Evolutionary conservation across 2,888 invertebrate species (phyloP).

Genomic region (Marronus borbonicus): DNA sequence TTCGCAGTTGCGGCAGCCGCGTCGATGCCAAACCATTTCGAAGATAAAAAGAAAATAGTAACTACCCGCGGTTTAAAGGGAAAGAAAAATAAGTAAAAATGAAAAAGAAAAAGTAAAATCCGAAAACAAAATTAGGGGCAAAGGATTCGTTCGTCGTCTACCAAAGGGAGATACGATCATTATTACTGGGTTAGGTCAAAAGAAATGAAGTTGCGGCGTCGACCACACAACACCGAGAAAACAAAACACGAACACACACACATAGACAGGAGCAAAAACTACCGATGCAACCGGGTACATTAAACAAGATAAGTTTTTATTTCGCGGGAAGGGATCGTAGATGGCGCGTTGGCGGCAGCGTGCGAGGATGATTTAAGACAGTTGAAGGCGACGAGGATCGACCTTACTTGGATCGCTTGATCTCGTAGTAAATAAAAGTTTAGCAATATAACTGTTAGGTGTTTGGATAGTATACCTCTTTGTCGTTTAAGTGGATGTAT

Average conservation of each 20-base stretch:
- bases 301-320: constrained; percentile 13
- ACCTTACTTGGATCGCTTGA: constrained; percentile 17
- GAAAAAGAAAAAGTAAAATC: neutral
- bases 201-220: neutral
- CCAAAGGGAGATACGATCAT: neutral
- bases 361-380: constrained; percentile 22
- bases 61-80: neutral
- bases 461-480: neutral
- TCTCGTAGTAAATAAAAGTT: constrained; percentile 27
- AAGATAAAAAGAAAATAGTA: neutral
- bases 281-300: neutral
- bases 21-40: neutral
- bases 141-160: neutral
- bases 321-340: neutral
- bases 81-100: neutral
- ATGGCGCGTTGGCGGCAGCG: constrained; percentile 8
- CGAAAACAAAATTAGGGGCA: neutral
- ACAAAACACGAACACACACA: neutral
- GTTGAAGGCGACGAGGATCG: constrained; percentile 22
- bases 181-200: neutral
- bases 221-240: neutral
- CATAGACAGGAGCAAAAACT: neutral
- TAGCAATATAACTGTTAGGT: constrained; percentile 34
- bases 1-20: neutral
- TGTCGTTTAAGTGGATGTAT: neutral